Evolutionary conservation across 2,888 invertebrate species (phyloP).

Genomic region (Cosmopolites sordidus): DNA sequence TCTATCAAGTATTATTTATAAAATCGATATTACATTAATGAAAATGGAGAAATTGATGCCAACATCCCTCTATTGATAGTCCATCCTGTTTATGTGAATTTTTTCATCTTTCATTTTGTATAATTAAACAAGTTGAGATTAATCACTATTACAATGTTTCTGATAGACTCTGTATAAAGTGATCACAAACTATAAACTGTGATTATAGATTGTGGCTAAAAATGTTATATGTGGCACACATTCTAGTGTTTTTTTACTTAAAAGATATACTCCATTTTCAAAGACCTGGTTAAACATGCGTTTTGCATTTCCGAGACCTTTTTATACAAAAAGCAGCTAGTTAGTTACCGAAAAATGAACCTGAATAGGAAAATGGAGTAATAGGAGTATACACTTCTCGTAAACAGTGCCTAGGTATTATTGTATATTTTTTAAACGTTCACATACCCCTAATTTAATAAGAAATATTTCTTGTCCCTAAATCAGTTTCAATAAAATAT

Average conservation of each 20-base stretch:
- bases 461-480: constrained; percentile 25
- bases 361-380: constrained; percentile 6
- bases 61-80: no score
- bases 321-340: constrained; percentile 5
- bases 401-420: constrained; percentile 47
- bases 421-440: constrained; percentile 46
- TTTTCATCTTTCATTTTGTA: background rate
- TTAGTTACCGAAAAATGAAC: constrained; percentile 5
- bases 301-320: constrained; percentile 2
- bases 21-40: no score
- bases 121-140: background rate
- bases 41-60: no score
- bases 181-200: constrained; percentile 40
- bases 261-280: constrained; percentile 14
- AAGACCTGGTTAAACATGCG: background rate
- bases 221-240: constrained; percentile 36
- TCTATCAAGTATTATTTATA: constrained; percentile 1
- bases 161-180: constrained; percentile 22
- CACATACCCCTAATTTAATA: constrained; percentile 42
- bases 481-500: constrained; percentile 16
- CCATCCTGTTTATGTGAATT: no score
- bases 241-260: constrained; percentile 39
- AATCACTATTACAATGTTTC: constrained; percentile 19
- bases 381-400: constrained; percentile 36
- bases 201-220: constrained; percentile 46